A percentile compares a stretch with the other conserved stretches of the same genome.
phyloP scores from a whole-genome alignment of 2,797 vertebrate species.

The Hipposideros larvatus region DNA sequence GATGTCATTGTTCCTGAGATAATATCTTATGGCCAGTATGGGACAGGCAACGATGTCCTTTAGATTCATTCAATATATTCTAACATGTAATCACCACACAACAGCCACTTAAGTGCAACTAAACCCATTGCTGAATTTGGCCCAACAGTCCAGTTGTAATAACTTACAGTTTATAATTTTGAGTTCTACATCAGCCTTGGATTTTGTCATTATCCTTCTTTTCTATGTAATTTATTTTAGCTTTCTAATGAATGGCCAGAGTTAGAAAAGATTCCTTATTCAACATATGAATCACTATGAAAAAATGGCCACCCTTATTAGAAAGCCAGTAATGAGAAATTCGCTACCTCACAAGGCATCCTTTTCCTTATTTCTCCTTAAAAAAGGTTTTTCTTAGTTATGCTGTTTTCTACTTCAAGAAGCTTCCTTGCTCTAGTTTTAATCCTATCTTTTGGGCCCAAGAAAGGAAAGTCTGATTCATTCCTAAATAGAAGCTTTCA shows the following conservation, averaged over 20 bases:
- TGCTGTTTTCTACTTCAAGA: background rate
- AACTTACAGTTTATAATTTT: background rate
- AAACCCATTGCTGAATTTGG: background rate
- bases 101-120: background rate
- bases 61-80: background rate
- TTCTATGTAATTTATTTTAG: background rate
- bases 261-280: background rate
- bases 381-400: background rate
- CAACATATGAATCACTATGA: background rate
- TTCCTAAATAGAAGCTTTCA: background rate
- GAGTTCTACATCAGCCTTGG: background rate
- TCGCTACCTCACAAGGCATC: background rate
- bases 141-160: background rate
- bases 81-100: background rate
- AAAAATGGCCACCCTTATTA: background rate
- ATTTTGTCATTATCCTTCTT: background rate
- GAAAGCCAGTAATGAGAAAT: background rate
- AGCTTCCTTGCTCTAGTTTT: background rate
- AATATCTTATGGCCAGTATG: rapidly evolving
- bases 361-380: background rate
- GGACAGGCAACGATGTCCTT: background rate
- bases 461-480: background rate
- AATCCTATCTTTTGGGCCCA: background rate
- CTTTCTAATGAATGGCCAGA: background rate
- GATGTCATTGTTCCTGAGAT: background rate